phyloP scores from a whole-genome alignment of 2,113 vertebrate genomes.

The Vimba vimba region DNA sequence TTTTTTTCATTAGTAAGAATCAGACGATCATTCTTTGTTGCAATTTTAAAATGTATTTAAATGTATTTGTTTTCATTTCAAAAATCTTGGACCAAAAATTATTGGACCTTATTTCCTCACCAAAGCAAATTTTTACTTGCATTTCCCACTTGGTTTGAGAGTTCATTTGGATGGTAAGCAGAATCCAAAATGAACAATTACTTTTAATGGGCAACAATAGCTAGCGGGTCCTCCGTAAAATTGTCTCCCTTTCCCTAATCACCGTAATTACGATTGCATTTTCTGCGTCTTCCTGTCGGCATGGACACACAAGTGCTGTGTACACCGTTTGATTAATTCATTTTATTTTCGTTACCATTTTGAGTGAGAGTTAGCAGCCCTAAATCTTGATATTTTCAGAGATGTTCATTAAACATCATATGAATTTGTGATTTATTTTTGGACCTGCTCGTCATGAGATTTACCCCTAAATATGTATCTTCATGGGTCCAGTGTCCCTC shows the following conservation, averaged over 20 bases:
- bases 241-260: constrained; percentile 7
- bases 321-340: background rate
- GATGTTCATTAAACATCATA: background rate
- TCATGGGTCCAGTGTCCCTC: constrained; percentile 30
- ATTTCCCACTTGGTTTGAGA: background rate
- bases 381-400: background rate
- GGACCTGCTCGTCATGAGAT: constrained; percentile 48
- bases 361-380: background rate
- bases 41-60: background rate
- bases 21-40: background rate
- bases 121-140: background rate
- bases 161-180: background rate
- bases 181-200: constrained; percentile 20
- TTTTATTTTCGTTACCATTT: constrained; percentile 30
- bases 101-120: background rate
- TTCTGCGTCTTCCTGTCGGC: constrained; percentile 1
- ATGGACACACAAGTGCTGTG: background rate
- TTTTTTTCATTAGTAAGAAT: background rate
- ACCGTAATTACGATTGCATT: background rate
- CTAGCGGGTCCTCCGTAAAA: background rate
- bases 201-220: constrained; percentile 17
- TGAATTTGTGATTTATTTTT: constrained; percentile 16
- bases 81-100: background rate
- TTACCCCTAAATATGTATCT: constrained; percentile 34
- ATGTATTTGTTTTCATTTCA: background rate